phyloP scores from a whole-genome alignment of 2,113 vertebrate genomes.

The Ictalurus punctatus region DNA sequence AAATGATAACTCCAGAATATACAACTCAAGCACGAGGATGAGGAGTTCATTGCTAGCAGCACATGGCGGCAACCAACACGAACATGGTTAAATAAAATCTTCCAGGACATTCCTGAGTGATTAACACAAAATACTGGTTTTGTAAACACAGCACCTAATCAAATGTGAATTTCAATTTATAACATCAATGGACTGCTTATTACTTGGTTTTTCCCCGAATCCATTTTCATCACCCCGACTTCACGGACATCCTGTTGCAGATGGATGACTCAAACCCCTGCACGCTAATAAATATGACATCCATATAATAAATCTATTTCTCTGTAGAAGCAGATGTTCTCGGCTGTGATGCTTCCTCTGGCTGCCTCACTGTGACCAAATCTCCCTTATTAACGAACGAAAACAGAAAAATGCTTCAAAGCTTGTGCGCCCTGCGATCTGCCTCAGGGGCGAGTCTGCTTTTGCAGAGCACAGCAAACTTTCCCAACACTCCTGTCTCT shows the following conservation, averaged over 20 bases:
- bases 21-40: background rate
- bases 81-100: background rate
- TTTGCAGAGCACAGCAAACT: constrained; percentile 38
- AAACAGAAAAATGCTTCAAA: constrained; percentile 30
- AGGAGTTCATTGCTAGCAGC: background rate
- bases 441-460: constrained; percentile 1
- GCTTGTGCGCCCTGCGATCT: background rate
- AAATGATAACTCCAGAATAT: background rate
- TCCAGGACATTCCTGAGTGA: background rate
- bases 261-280: background rate
- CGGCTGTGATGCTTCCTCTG: constrained; percentile 13
- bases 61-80: background rate
- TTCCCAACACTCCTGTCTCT: constrained; percentile 50
- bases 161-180: background rate
- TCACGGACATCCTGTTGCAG: background rate
- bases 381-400: background rate
- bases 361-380: background rate
- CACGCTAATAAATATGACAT: background rate
- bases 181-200: background rate
- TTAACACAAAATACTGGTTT: background rate
- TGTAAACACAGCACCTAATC: background rate
- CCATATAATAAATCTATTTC: background rate
- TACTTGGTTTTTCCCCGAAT: background rate
- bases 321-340: constrained; percentile 34
- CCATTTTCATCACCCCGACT: background rate